Conservation (phyloP, 1,140 invertebrate genomes). For the Nephila pilipes region DNA sequence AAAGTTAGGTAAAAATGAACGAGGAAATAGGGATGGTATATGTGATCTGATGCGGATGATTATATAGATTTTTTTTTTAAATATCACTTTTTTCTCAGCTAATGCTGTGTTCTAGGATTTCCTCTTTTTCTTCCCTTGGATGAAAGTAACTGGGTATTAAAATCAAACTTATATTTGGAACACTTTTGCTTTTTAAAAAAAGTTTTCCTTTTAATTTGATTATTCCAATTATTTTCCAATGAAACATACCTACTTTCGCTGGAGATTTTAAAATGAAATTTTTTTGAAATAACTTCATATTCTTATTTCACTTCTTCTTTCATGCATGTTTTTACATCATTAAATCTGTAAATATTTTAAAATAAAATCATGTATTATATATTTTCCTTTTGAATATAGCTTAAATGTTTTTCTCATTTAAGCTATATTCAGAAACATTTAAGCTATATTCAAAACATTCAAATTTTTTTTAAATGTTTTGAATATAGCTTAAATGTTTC, state of each 20-base stretch:
- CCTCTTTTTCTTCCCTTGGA: background rate
- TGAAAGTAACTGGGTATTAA: background rate
- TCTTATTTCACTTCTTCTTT: no score
- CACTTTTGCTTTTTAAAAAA: background rate
- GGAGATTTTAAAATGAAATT: no score
- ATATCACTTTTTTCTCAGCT: background rate
- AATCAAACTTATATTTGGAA: background rate
- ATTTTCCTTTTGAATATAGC: no score
- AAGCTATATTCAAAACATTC: no score
- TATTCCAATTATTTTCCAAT: background rate
- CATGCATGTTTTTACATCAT: no score
- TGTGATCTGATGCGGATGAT: background rate
- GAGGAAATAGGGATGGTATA: background rate
- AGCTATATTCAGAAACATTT: no score
- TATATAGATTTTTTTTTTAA: background rate
- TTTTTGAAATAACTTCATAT: no score
- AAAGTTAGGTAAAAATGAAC: background rate
- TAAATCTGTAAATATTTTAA: no score
- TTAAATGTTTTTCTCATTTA: no score
- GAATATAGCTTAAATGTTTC: no score
- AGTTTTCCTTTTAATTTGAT: background rate
- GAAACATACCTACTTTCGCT: background rate
- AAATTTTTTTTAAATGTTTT: no score
- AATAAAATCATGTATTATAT: no score
- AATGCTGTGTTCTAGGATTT: background rate